phyloP scores from a whole-genome alignment of 2,113 vertebrate species.

The Chloebia gouldiae region DNA sequence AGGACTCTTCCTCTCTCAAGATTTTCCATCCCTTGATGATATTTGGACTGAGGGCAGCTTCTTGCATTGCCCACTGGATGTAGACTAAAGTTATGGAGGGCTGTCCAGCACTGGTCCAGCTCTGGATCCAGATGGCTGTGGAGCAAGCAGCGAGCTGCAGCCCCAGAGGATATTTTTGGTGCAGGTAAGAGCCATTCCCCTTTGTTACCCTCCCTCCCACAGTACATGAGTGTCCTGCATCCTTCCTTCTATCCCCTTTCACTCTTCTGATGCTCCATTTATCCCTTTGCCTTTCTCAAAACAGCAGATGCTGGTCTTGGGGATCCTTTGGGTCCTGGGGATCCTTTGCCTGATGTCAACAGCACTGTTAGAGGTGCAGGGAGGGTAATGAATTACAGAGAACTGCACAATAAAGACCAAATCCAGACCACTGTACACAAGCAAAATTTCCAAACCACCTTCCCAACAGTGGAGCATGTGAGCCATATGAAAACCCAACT shows the following conservation, averaged over 20 bases:
- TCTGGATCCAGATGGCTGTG: background rate
- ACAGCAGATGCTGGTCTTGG: background rate
- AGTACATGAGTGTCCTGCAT: accelerated
- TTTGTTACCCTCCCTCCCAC: background rate
- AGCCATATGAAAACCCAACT: background rate
- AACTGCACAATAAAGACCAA: background rate
- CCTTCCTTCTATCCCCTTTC: background rate
- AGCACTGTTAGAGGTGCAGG: background rate
- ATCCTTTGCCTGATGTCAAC: background rate
- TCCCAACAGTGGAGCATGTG: background rate
- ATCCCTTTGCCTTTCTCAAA: background rate
- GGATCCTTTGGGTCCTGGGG: background rate
- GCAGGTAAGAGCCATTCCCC: background rate
- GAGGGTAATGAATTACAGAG: background rate
- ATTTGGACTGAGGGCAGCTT: background rate
- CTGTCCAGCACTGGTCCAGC: background rate
- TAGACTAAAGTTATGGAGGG: background rate
- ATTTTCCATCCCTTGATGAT: background rate
- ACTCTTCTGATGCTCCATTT: background rate
- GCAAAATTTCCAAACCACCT: background rate
- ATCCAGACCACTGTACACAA: accelerated
- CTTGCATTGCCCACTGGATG: accelerated
- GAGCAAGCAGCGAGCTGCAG: background rate
- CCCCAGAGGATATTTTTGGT: background rate
- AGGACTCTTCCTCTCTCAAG: background rate